Base-by-base conservation (phyloP, 2,797 vertebrate genomes). In the Chelmon rostratus region DNA sequence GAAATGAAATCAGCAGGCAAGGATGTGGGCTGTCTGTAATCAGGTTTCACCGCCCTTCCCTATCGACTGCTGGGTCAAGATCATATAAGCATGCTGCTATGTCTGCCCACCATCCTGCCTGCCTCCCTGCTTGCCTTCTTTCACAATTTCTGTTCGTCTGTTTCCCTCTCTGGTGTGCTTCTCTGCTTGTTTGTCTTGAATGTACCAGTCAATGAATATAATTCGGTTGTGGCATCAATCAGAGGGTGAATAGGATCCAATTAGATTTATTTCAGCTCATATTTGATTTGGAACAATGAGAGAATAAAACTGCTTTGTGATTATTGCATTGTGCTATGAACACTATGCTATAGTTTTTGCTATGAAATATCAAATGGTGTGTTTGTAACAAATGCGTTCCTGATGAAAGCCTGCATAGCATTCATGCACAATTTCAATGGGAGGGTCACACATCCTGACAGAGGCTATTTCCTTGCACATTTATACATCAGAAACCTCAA, bases 21-120 rank as follows among this genome's bases (percentile, higher is more conserved):
- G 91, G 91, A 92, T 92, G 88, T 91, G 90, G 90, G 91, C 90
- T 85, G 81, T 90, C 89, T 85, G 83, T 94, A 94, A 94, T 93
- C 91, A 93, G 83, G 87, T 94, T 93, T 90, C 86, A 85, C 86
- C 68, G 47, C 82, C 91, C 89, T 86, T 85, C 63, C 61, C 82
- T 83, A 93, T 93, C 85, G 91, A 94, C 92, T 92, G 88, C 86
- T 82, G 87, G 90, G 90, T 89, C 84, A 86, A 85, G 90, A 92
- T 92, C 90, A 87, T 88, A 89, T 90, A 79, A 88, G 81, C 81
- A 67, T 72, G 84, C 87, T 87, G 86, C 78, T 77, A 47, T 85
- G 88, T 90, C 90, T 87, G 82, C 88, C 81, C 84, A 86, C 89
- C 72, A 79, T 92, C 86, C 87, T 89, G 87, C 77, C 79, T 68